Base-by-base conservation (phyloP, 2,797 vertebrate genomes). In the Sebastes paucispinis region DNA sequence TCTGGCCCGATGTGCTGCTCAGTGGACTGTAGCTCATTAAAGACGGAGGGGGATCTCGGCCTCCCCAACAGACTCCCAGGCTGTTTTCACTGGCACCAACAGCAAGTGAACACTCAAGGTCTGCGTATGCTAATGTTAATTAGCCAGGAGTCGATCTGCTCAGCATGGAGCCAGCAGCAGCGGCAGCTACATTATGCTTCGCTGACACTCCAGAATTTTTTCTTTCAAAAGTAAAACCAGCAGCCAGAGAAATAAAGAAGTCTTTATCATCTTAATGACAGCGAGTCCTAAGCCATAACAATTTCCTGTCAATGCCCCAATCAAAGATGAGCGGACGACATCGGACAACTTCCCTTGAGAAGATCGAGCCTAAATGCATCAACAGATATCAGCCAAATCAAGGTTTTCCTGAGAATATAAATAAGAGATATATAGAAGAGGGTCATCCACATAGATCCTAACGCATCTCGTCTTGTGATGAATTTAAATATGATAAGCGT, bases 61-160 rank as follows among this genome's bases (percentile, higher is more conserved):
- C 47, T 50, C 47, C 47, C 63, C 36, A 8, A 29, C 64, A 20
- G 43, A 76, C 73, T 79, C n/a, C 20, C 4, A 1, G 73, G 54
- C 27, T 3, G 14, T 63, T 63, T 76, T 66, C 68, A 58, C 34
- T 2, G 59, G 50, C 65, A 73, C 67, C 63, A 27, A 31, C 71
- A n/a, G 34, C 62, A 22, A 27, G 39, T 1, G 62, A 77, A 29
- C 58, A 57, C 36, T 34, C 34, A 8, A 54, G 69, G 43, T 69
- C 74, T 75, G 65, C 22, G 20, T 70, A 66, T 74, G 70, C 63
- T 84, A 73, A 87, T 65, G 66, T 36, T 82, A 79, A 87, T 87
- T 72, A 79, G 63, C 69, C 22, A 11, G 14, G 24, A 36, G 72
- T 67, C 47, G 8, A 32, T 63, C 27, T 24, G 4, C 73, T 74